Percentiles rank a stretch among this genome's conserved stretches.
These are phyloP conservation scores for Coptotermes formosanus DNA, from an alignment of 1,140 invertebrate genomes.

Conservation along the genomic window DNA sequence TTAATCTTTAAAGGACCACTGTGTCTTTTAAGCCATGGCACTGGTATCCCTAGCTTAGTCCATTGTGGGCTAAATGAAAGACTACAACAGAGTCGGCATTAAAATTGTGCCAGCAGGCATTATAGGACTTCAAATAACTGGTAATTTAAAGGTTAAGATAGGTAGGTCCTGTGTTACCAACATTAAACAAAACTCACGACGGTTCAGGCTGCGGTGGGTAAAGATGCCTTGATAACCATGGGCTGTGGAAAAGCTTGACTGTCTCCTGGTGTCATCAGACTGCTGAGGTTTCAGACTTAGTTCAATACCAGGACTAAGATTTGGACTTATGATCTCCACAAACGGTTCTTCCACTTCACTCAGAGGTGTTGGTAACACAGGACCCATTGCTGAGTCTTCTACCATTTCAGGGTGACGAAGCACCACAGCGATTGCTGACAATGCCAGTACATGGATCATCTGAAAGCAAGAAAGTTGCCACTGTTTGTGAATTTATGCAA, in stretches of 20 bases:
- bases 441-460: conserved; percentile 68
- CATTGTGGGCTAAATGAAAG: too few relatives aligned
- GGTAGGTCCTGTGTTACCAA: too few relatives aligned
- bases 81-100: too few relatives aligned
- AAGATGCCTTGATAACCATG: conserved; percentile 27
- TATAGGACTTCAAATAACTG: too few relatives aligned
- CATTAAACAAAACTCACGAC: conserved; percentile 38
- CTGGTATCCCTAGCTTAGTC: too few relatives aligned
- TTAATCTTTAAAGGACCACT: too few relatives aligned
- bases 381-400: conserved; percentile 51
- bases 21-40: too few relatives aligned
- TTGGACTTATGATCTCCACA: conserved; percentile 25
- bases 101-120: too few relatives aligned
- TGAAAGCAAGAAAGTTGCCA: conserved; percentile 41
- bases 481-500: too few relatives aligned
- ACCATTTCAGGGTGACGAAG: conserved; percentile 65
- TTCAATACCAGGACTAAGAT: conserved; percentile 25
- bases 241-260: conserved; percentile 18
- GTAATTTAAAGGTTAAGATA: too few relatives aligned
- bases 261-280: background rate
- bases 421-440: conserved; percentile 70
- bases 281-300: background rate
- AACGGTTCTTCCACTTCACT: conserved; percentile 57
- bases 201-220: conserved; percentile 29
- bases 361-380: conserved; percentile 62